Percentiles rank a stretch among this genome's conserved stretches.
Evolutionary conservation across 2,797 vertebrate species (phyloP).

Genomic region (Gallinago stenura): DNA sequence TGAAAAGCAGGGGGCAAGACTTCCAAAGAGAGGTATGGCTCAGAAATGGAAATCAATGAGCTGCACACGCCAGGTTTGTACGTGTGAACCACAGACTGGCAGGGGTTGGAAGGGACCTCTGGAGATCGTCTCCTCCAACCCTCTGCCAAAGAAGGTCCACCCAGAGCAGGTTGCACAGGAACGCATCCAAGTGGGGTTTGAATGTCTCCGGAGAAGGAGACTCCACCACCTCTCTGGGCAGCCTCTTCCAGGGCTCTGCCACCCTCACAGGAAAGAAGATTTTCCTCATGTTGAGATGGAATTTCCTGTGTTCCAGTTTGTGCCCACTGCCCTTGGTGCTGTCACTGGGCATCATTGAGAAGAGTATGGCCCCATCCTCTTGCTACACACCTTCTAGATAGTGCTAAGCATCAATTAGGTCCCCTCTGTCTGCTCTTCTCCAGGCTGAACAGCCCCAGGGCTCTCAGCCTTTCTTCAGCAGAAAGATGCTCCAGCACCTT

Average conservation of each 20-base stretch:
- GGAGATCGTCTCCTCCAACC: background rate
- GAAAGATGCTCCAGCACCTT: background rate
- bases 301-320: background rate
- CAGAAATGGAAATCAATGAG: background rate
- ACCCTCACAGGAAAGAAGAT: background rate
- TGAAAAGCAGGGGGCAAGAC: background rate
- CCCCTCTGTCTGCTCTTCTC: background rate
- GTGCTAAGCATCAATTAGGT: background rate
- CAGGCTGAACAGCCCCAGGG: background rate
- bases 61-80: background rate
- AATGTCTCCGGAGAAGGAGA: background rate
- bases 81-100: fast-evolving
- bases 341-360: no score
- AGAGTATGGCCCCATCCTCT: background rate
- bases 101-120: background rate
- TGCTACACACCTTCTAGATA: background rate
- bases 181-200: background rate
- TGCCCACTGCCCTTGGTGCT: background rate
- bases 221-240: background rate
- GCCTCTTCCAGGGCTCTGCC: background rate
- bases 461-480: background rate
- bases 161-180: background rate
- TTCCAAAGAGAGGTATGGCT: background rate
- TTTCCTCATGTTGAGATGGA: background rate
- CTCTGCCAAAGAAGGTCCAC: background rate